Conservation (phyloP, 1,140 invertebrate genomes). For the Aphaenogaster floridana region DNA sequence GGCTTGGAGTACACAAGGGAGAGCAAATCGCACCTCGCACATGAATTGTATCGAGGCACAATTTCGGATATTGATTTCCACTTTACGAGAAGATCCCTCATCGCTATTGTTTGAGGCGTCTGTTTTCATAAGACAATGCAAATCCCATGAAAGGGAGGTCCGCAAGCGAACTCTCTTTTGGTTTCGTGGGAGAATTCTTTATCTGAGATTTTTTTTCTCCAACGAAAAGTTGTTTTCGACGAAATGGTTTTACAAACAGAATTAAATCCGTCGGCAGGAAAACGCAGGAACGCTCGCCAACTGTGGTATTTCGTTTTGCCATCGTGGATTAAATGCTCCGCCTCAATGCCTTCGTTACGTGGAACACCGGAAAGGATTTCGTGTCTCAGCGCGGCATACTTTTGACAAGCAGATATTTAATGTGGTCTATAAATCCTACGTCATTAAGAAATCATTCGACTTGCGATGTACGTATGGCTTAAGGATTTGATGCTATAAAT, state of each 20-base stretch:
- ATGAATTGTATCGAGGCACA: conserved; percentile 34
- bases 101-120: conserved; percentile 4
- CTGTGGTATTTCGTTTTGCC: neutral
- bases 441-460: conserved; percentile 27
- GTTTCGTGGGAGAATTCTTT: neutral
- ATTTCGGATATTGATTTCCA: conserved; percentile 48
- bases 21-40: neutral
- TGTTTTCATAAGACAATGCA: conserved; percentile 10
- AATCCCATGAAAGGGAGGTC: neutral
- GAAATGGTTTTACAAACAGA: conserved; percentile 8
- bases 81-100: conserved; percentile 32
- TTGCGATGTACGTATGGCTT: neutral
- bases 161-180: neutral
- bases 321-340: conserved; percentile 43
- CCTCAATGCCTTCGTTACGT: conserved; percentile 23
- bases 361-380: conserved; percentile 34
- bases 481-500: neutral
- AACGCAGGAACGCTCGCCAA: neutral
- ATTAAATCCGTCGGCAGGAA: neutral
- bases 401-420: conserved; percentile 19
- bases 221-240: neutral
- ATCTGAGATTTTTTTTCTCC: neutral
- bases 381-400: neutral
- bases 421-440: neutral
- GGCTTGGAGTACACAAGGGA: neutral